Base-by-base conservation (phyloP, 2,888 invertebrate species). In the Nymphalis polychloros region DNA sequence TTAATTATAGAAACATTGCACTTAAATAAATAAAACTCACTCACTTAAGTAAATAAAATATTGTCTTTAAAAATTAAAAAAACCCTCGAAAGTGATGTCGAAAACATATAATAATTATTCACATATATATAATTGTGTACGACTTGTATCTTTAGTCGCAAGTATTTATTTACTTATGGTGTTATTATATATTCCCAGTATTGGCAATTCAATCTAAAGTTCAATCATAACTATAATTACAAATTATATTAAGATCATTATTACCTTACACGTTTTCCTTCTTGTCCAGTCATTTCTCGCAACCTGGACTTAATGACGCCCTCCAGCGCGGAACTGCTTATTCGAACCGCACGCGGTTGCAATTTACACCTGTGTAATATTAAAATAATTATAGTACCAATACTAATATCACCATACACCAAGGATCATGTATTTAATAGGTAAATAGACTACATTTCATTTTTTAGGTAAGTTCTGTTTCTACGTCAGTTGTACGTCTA, bases 301-400 rank as follows among this genome's bases (percentile, higher is more conserved):
- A 93, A 78, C 78, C 93, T 93, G 48, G 85, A 89, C 78, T 87
- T 92, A 75, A 94, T 86, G 66, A 93, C 93, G 35, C 90, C 88
- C 72, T 93, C 92, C 64, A 94, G 85, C 31, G 93, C 91, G 57
- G 90, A 86, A 79, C 94, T 94, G 79, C 90, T 93, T 72, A 94
- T 93, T 55, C 90, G 86, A 69, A 94, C 93, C 10, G 93, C 94
- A 64, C 91, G 90, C 31, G 92, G 91, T 76, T 93, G 90, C 68
- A 94, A 83, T 78, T 90, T 88, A 80, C 96, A 96, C 75, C 94
- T 92, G 87, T 62, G n/a, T 20, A 0, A 53, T 19, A 27, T 47
- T 53, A 6, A 53, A 53, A 52, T 35, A 52, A 47, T 46, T 50
- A 31, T 19, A n/a, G 27, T 41, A n/a, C 23, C 41, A 49, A 41